These are phyloP conservation scores for Ochropacha duplaris DNA, from an alignment of 2,888 invertebrate genomes.

Conservation along the genomic window DNA sequence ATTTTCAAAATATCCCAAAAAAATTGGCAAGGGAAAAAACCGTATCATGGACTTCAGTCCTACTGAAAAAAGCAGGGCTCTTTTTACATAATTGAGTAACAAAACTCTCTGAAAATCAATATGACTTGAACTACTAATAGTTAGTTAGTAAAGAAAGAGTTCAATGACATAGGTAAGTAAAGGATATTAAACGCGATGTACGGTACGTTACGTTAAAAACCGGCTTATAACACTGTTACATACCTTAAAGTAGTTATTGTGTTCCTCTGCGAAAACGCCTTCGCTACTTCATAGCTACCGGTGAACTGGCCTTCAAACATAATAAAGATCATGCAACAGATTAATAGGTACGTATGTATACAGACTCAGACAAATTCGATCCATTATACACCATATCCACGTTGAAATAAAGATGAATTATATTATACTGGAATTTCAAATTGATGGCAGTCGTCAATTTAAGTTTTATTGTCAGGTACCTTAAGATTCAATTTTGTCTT, in stretches of 20 bases:
- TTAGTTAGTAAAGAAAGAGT: too few species aligned
- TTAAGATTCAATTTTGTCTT: neutral
- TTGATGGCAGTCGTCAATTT: neutral
- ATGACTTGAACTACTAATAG: too few species aligned
- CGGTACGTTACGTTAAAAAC: neutral
- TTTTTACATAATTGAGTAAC: too few species aligned
- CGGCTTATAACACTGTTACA: neutral
- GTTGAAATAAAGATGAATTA: neutral
- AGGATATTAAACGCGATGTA: neutral
- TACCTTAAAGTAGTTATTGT: neutral
- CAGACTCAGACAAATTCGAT: slow-evolving; percentile 1
- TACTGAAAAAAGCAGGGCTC: too few species aligned
- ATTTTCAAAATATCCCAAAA: too few species aligned
- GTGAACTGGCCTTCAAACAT: slow-evolving; percentile 39
- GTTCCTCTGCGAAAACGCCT: slow-evolving; percentile 20
- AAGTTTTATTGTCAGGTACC: neutral
- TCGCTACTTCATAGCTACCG: slow-evolving; percentile 34
- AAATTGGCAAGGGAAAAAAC: too few species aligned
- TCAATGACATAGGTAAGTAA: too few species aligned
- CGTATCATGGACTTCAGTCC: too few species aligned
- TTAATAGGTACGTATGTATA: neutral
- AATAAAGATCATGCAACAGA: slow-evolving; percentile 8
- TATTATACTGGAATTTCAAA: neutral
- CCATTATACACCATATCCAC: neutral
- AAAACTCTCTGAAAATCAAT: too few species aligned